These are phyloP conservation scores for Drosophila sordidula DNA, from an alignment of 2,888 invertebrate genomes.

Conservation along the genomic window DNA sequence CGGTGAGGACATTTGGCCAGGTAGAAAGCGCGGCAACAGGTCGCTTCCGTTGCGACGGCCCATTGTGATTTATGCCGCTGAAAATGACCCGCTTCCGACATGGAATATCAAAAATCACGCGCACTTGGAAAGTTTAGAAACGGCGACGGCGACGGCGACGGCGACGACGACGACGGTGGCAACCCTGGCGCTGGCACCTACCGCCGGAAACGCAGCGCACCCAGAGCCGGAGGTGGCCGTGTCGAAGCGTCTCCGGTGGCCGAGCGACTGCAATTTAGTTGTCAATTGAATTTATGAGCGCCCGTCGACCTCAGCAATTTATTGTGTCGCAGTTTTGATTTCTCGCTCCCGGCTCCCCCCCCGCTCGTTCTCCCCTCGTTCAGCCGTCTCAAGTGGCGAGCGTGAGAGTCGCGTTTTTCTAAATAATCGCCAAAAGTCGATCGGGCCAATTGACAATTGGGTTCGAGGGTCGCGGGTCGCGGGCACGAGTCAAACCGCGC, in stretches of 20 bases:
- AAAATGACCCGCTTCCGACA: constrained; percentile 80
- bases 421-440: constrained; percentile 70
- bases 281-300: constrained; percentile 84
- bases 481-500: constrained; percentile 67
- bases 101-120: constrained; percentile 75
- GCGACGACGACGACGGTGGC: constrained; percentile 8
- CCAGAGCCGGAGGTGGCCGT: constrained; percentile 84
- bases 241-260: constrained; percentile 84
- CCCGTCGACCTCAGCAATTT: constrained; percentile 49
- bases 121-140: constrained; percentile 75
- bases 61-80: constrained; percentile 77
- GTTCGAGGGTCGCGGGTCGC: constrained; percentile 45
- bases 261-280: constrained; percentile 82
- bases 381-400: constrained; percentile 58
- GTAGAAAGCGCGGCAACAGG: constrained; percentile 58
- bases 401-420: constrained; percentile 23
- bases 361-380: too few species aligned
- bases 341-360: too few species aligned
- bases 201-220: constrained; percentile 81
- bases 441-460: constrained; percentile 71
- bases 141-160: constrained; percentile 14
- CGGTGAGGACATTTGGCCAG: neutral
- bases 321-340: constrained; percentile 43
- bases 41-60: constrained; percentile 63
- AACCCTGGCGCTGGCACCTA: constrained; percentile 50